phyloP scores from a whole-genome alignment of 37 sponge, comb jelly and placozoan species.

The Eunapius fragilis region DNA sequence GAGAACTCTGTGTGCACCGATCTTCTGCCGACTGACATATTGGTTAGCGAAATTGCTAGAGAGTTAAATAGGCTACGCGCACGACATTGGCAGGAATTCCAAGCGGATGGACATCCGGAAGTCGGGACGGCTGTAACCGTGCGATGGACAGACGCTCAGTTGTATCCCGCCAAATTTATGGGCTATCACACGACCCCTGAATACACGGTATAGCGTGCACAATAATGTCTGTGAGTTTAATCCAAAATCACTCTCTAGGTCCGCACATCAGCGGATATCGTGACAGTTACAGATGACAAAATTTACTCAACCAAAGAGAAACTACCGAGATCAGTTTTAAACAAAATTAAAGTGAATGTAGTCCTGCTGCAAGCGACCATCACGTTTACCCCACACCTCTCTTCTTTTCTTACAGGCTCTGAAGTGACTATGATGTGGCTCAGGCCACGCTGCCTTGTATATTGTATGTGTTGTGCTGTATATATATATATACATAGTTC shows the following conservation, averaged over 20 bases:
- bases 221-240: not conserved
- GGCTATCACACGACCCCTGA: constrained; percentile 44
- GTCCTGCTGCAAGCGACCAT: not conserved
- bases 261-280: constrained; percentile 18
- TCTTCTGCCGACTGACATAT: constrained; percentile 59
- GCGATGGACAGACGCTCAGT: constrained; percentile 72
- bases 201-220: constrained; percentile 43
- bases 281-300: constrained; percentile 31
- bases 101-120: not conserved
- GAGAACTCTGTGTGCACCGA: constrained; percentile 73
- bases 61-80: not conserved
- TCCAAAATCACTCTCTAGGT: constrained; percentile 28
- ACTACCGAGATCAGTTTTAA: constrained; percentile 57
- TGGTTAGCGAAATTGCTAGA: constrained; percentile 23
- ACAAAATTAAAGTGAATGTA: constrained; percentile 37
- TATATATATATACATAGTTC: not conserved
- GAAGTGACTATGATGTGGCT: not conserved
- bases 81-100: not conserved
- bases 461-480: not conserved
- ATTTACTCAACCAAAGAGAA: constrained; percentile 66
- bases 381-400: not conserved
- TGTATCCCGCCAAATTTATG: constrained; percentile 69
- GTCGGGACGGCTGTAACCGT: constrained; percentile 60
- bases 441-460: not conserved
- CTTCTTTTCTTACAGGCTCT: not conserved